Percentiles rank a stretch among this genome's conserved stretches.
phyloP scores from a whole-genome alignment of 2,113 vertebrate species.

The Trinectes maculatus region DNA sequence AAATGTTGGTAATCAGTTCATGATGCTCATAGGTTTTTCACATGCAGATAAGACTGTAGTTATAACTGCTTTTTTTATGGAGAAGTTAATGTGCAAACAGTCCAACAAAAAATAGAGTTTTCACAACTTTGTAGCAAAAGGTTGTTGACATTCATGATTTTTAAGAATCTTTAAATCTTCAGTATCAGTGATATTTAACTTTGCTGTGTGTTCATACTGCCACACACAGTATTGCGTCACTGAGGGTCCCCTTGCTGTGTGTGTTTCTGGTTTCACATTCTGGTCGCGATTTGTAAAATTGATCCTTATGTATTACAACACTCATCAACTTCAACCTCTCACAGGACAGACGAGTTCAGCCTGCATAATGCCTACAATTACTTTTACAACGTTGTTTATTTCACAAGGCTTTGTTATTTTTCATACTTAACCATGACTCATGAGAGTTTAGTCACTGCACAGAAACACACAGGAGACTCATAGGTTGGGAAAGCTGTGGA shows the following conservation, averaged over 20 bases:
- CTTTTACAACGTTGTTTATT: constrained; percentile 25
- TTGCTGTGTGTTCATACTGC: neutral
- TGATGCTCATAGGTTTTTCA: neutral
- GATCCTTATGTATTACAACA: constrained; percentile 19
- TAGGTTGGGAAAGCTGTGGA: constrained; percentile 26
- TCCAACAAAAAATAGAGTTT: neutral
- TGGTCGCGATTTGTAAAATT: constrained; percentile 18
- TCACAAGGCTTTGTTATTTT: constrained; percentile 32
- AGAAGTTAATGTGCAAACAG: neutral
- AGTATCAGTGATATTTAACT: neutral
- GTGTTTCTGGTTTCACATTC: neutral
- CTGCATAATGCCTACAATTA: constrained; percentile 23
- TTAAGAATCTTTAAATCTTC: too few species aligned
- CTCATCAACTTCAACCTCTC: constrained; percentile 17
- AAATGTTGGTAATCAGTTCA: neutral
- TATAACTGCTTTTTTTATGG: neutral
- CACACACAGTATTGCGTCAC: neutral
- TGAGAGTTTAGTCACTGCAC: constrained; percentile 9
- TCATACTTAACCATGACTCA: constrained; percentile 22
- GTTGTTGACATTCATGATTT: too few species aligned
- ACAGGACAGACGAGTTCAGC: constrained; percentile 22
- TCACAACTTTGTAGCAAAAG: neutral
- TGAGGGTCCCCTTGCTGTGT: neutral
- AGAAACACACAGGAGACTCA: constrained; percentile 17
- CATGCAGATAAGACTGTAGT: neutral